A percentile compares a stretch with the other conserved stretches of the same genome.
Conservation (phyloP, 2,113 vertebrate genomes). For the Labrus mixtus region DNA sequence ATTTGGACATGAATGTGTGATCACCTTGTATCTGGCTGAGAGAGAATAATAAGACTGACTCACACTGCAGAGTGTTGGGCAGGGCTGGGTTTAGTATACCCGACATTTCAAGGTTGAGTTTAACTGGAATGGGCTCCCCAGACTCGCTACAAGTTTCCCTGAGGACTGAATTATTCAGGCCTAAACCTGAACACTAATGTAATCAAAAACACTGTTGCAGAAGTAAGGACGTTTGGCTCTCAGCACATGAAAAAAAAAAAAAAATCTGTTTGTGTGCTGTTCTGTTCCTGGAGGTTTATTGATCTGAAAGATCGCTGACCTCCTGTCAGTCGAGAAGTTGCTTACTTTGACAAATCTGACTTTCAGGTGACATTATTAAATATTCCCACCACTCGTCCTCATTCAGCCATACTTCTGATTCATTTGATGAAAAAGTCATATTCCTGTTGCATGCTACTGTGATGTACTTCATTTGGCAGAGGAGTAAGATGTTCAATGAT, state of each 20-base stretch:
- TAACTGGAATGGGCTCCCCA: conserved; percentile 13
- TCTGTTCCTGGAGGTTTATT: conserved; percentile 15
- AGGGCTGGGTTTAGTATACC: background rate
- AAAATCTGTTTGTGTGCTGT: conserved; percentile 7
- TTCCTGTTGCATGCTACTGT: background rate
- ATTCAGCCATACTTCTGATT: background rate
- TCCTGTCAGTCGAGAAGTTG: conserved; percentile 10
- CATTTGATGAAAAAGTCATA: background rate
- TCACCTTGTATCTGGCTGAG: background rate
- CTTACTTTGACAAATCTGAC: conserved; percentile 24
- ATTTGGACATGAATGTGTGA: background rate
- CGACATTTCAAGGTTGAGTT: background rate
- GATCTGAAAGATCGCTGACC: conserved; percentile 19
- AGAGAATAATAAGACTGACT: conserved; percentile 3
- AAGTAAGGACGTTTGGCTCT: conserved; percentile 21
- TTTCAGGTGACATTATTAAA: conserved; percentile 3
- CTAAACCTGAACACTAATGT: conserved; percentile 48
- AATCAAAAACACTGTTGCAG: conserved; percentile 39
- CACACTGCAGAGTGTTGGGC: background rate
- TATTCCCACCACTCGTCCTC: background rate
- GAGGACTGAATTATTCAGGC: conserved; percentile 37
- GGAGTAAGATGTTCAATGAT: background rate
- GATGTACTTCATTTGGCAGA: background rate
- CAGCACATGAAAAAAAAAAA: conserved; percentile 20
- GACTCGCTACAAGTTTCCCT: conserved; percentile 28